Evolutionary conservation across 2,797 vertebrate species (phyloP).

Genomic region (Siniperca obscura): DNA sequence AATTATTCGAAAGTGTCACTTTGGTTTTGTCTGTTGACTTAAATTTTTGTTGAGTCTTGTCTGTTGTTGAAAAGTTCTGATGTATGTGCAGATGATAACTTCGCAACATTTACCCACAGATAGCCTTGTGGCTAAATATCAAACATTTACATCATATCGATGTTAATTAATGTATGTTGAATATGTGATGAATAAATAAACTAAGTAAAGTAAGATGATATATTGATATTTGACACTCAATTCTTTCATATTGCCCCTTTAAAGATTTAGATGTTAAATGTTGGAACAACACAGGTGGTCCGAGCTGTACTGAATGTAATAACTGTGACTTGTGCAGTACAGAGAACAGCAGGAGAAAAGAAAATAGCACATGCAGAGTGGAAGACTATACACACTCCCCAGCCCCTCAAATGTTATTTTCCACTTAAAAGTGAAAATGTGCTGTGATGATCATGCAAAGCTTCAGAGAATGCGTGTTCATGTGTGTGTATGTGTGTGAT

Average conservation of each 20-base stretch:
- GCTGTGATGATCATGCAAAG: conserved; percentile 48
- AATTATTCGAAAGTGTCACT: background rate
- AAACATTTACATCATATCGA: background rate
- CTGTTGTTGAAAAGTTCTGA: background rate
- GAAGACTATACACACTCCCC: conserved; percentile 37
- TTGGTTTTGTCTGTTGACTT: background rate
- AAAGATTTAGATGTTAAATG: too few species aligned
- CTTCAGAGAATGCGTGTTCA: conserved; percentile 33
- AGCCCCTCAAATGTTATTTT: conserved; percentile 53
- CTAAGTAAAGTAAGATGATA: background rate
- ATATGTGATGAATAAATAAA: too few species aligned
- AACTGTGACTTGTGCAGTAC: conserved; percentile 35
- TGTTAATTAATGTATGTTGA: background rate
- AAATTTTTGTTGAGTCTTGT: too few species aligned
- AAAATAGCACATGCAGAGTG: conserved; percentile 36
- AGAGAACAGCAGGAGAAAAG: conserved; percentile 34
- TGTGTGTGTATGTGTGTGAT: conserved; percentile 28
- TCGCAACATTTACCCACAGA: too few species aligned
- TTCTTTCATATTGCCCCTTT: too few species aligned
- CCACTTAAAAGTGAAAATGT: conserved; percentile 64
- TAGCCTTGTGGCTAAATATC: too few species aligned
- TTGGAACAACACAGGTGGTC: conserved; percentile 22
- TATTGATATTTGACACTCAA: too few species aligned
- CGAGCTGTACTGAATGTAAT: conserved; percentile 24
- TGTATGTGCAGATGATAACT: background rate